phyloP scores from a whole-genome alignment of 2,888 invertebrate genomes.

The Xestia sexstrigata region DNA sequence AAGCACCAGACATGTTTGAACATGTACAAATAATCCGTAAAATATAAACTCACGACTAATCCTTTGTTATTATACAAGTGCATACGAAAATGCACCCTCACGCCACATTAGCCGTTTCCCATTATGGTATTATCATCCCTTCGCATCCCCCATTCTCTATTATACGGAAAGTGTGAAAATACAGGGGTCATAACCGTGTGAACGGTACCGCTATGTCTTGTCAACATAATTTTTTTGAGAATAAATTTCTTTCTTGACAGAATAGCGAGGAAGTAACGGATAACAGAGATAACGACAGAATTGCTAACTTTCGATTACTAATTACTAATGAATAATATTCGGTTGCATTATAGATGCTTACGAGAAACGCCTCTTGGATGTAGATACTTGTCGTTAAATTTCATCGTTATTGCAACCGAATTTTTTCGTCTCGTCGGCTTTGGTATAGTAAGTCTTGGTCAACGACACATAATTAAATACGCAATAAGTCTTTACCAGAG shows the following conservation, averaged over 20 bases:
- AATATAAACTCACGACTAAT: conserved; percentile 43
- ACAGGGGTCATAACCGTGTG: conserved; percentile 60
- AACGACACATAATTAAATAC: background rate
- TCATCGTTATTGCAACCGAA: no score
- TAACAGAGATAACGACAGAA: no score
- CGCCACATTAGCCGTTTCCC: conserved; percentile 77
- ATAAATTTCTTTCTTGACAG: no score
- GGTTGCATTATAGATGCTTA: no score
- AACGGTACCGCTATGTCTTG: background rate
- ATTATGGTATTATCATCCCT: conserved; percentile 74
- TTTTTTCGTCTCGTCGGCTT: no score
- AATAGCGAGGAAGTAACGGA: no score
- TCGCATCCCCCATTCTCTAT: conserved; percentile 70
- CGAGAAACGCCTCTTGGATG: no score
- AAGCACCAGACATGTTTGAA: background rate
- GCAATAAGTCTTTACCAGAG: no score
- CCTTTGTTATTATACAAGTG: conserved; percentile 69
- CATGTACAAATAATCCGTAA: no score
- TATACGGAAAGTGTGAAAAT: conserved; percentile 67
- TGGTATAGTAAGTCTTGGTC: background rate
- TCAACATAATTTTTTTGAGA: background rate
- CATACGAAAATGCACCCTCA: conserved; percentile 82
- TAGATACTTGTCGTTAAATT: no score
- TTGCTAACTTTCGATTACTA: no score
- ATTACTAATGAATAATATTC: no score